Conservation (phyloP, 2,888 invertebrate genomes). For the Himalopsyche tibetana region DNA sequence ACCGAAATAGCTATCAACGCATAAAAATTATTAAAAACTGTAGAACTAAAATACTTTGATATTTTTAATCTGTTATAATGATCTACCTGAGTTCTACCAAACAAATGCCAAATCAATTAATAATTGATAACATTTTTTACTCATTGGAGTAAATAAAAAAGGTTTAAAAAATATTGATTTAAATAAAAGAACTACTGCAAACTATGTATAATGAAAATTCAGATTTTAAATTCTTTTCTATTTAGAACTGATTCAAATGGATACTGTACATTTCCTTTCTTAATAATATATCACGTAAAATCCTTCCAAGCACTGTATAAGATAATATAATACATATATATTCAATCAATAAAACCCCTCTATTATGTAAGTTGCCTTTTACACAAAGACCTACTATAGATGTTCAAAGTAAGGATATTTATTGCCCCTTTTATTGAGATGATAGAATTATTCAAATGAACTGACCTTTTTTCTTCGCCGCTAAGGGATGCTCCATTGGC, state of each 20-base stretch:
- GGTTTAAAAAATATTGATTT: no score
- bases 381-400: not conserved
- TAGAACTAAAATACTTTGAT: no score
- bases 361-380: not conserved
- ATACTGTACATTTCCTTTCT: not conserved
- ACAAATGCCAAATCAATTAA: no score
- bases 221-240: no score
- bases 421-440: constrained; percentile 53
- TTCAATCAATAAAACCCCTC: not conserved
- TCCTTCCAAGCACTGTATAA: not conserved
- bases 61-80: no score
- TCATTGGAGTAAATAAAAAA: no score
- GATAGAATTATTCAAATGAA: constrained; percentile 70
- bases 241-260: constrained; percentile 33
- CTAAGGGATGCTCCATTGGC: constrained; percentile 77
- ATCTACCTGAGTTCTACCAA: no score
- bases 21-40: no score
- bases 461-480: constrained; percentile 79
- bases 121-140: no score
- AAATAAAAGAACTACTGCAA: no score
- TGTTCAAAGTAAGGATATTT: constrained; percentile 20
- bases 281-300: not conserved
- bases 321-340: not conserved
- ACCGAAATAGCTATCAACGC: no score
- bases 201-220: no score